A percentile compares a stretch with the other conserved stretches of the same genome.
Evolutionary conservation across 2,888 invertebrate species (phyloP).

Genomic region (Abrostola triplasia): DNA sequence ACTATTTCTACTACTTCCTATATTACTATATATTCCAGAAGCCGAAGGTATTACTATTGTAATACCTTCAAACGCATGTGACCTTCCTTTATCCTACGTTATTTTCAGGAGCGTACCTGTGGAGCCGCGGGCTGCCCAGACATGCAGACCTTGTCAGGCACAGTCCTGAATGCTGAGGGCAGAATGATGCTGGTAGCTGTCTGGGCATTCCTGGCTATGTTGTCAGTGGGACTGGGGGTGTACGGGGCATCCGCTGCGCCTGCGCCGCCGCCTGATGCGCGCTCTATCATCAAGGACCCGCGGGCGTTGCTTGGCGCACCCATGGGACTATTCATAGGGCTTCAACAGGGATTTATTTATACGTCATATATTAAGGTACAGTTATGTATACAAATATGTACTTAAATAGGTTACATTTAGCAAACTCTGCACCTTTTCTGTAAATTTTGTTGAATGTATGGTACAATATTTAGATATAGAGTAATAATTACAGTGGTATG

Average conservation of each 20-base stretch:
- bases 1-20: too few relatives aligned
- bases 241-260: constrained; percentile 77
- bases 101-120: constrained; percentile 76
- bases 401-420: background rate
- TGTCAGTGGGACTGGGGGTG: constrained; percentile 72
- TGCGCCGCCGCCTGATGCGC: constrained; percentile 75
- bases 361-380: constrained; percentile 93
- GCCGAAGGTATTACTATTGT: too few relatives aligned
- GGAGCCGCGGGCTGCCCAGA: constrained; percentile 82
- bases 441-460: background rate
- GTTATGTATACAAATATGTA: background rate
- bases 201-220: constrained; percentile 75
- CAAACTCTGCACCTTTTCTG: background rate
- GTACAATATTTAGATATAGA: background rate
- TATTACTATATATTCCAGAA: too few relatives aligned
- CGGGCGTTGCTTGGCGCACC: constrained; percentile 92
- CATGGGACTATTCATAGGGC: constrained; percentile 93
- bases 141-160: constrained; percentile 71
- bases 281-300: constrained; percentile 87
- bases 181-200: constrained; percentile 72
- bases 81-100: background rate
- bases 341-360: constrained; percentile 95
- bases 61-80: too few relatives aligned
- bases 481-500: constrained; percentile 90
- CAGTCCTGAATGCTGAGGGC: constrained; percentile 75